Evolutionary conservation across 1,140 invertebrate genomes (phyloP), one percentile per base, ranked within the genome.

Genomic region (Lepidurus apus): DNA sequence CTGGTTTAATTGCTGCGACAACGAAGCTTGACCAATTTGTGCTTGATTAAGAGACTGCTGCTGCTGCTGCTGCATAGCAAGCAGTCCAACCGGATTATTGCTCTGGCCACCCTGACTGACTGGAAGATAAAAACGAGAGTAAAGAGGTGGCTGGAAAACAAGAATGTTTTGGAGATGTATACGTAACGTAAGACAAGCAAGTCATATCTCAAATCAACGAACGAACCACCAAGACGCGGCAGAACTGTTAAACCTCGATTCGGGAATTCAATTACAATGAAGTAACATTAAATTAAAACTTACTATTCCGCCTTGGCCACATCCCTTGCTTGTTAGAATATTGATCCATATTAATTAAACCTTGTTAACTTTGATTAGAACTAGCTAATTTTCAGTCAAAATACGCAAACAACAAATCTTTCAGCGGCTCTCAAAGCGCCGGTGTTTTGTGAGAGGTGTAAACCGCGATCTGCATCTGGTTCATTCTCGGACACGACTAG

Each of bases 1-100:
- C 13, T 65, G 53, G 53, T 65, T 65, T 1, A 65, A 21, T 65
- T 65, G 53, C 13, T 65, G 53, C 1, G 53, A 65, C 0, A 65
- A 21, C 0, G 53, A 65, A 65, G 53, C 53, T 65, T 65, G 53
- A 1, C 53, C 53, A 13, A 65, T 13, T 65, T 65, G 53, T 21
- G 53, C 53, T 65, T 65, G 53, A 65, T 65, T 65, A 13, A 65
- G 53, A 13, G 53, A 65, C 21, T 65, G 53, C 13, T 65, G 53
- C 53, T 65, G 47, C 47, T 53, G 53, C 13, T 65, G 53, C 21
- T 65, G 53, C 53, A 65, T 65, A 21, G 53, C 53, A 13, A 65
- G 21, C 53, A 65, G 21, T 65, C 53, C 53, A 17, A 65, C 53
- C 13, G 53, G 17, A 7, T 17, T 65, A 65, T 65, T 65, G 13